Conservation (phyloP, 2,113 vertebrate species). For the Mobula birostris region DNA sequence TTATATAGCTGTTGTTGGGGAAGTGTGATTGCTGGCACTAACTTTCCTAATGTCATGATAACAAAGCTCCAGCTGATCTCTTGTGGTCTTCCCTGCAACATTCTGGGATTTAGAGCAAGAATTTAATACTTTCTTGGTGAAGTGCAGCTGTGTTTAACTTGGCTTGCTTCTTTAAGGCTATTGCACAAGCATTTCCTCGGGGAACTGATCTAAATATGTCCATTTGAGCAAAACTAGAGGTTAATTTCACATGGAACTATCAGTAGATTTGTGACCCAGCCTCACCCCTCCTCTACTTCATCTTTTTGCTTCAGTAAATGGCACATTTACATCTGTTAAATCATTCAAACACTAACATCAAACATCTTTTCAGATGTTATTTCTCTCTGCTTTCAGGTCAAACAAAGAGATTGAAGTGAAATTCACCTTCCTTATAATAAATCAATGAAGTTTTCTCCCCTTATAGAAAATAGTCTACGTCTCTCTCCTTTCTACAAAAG, state of each 20-base stretch:
- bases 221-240: neutral
- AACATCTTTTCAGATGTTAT: neutral
- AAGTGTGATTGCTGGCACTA: neutral
- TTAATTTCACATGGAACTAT: neutral
- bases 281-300: too few relatives aligned
- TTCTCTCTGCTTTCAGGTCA: neutral
- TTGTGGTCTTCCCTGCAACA: neutral
- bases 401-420: neutral
- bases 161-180: neutral
- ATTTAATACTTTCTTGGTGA: neutral
- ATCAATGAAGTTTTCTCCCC: neutral
- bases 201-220: conserved; percentile 10
- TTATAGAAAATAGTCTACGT: too few relatives aligned
- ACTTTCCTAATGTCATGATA: neutral
- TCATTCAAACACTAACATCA: neutral
- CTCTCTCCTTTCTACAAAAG: too few relatives aligned
- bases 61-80: neutral
- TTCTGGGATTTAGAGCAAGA: neutral
- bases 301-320: neutral
- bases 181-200: conserved; percentile 2
- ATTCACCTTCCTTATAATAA: neutral
- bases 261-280: neutral
- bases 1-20: neutral
- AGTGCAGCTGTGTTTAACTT: conserved; percentile 15
- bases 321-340: neutral